Percentiles rank a stretch among this genome's conserved stretches.
Conservation (phyloP, 2,113 vertebrate species). For the Noturus placidus region DNA sequence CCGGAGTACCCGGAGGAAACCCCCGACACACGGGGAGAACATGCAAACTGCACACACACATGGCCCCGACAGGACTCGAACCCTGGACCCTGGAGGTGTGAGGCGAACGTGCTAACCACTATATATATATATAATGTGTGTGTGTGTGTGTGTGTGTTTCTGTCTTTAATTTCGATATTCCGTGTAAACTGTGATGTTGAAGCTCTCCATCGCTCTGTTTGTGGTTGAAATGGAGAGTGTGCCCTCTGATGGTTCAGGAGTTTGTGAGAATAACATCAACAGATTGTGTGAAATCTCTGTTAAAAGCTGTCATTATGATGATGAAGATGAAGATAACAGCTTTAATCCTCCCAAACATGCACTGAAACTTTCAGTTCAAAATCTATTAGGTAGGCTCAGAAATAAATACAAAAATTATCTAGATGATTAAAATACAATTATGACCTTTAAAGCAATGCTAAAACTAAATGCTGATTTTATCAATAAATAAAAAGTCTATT, state of each 20-base stretch:
- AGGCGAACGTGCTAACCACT: too few relatives aligned
- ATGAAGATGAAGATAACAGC: not conserved
- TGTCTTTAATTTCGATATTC: not conserved
- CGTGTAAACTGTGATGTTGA: not conserved
- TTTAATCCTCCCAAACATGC: not conserved
- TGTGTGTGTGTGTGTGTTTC: not conserved
- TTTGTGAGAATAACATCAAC: not conserved
- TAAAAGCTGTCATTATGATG: too few relatives aligned
- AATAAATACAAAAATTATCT: not conserved
- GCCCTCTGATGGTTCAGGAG: not conserved
- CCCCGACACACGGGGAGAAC: too few relatives aligned
- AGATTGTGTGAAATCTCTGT: not conserved
- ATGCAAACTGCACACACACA: too few relatives aligned
- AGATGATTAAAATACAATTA: not conserved
- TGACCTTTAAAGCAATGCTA: slow-evolving; percentile 1
- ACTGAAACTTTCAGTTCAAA: slow-evolving; percentile 10
- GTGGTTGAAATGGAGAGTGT: not conserved
- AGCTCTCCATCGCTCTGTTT: not conserved
- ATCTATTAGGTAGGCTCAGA: slow-evolving; percentile 2
- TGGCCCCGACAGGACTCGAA: too few relatives aligned
- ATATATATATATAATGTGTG: too few relatives aligned
- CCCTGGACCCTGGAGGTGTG: too few relatives aligned
- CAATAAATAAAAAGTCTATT: too few relatives aligned
- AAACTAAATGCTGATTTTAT: too few relatives aligned
- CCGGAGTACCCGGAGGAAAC: too few relatives aligned